phyloP scores from a whole-genome alignment of 2,888 invertebrate species.

The Hydraecia micacea region DNA sequence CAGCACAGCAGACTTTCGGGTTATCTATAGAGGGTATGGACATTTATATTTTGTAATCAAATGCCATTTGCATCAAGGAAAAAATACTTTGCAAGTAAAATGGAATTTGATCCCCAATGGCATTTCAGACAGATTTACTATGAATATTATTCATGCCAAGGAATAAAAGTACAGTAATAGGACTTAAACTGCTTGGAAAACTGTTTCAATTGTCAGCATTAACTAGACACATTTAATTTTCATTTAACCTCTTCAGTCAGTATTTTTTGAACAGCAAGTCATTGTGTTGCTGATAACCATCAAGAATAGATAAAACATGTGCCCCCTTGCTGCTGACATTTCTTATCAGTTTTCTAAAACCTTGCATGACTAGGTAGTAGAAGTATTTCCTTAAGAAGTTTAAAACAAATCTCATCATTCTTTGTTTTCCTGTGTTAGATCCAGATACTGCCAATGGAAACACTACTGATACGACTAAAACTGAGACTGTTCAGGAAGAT shows the following conservation, averaged over 20 bases:
- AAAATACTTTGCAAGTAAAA: not conserved
- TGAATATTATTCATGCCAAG: not conserved
- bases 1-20: not conserved
- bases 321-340: not conserved
- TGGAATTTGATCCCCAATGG: not conserved
- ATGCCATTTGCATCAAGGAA: not conserved
- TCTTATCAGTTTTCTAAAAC: not conserved
- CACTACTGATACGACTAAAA: constrained; percentile 77
- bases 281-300: not conserved
- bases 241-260: not conserved
- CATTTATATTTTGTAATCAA: not conserved
- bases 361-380: not conserved
- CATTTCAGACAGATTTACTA: not conserved
- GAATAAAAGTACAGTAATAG: not conserved
- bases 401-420: not conserved
- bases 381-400: too few species aligned
- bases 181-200: not conserved
- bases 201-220: not conserved
- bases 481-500: constrained; percentile 83
- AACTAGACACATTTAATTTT: not conserved
- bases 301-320: not conserved
- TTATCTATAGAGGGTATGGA: not conserved
- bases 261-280: not conserved
- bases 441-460: constrained; percentile 86
- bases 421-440: constrained; percentile 71